A percentile compares a stretch with the other conserved stretches of the same genome.
Evolutionary conservation across 2,888 invertebrate genomes (phyloP).

Genomic region (Cinara cedri): DNA sequence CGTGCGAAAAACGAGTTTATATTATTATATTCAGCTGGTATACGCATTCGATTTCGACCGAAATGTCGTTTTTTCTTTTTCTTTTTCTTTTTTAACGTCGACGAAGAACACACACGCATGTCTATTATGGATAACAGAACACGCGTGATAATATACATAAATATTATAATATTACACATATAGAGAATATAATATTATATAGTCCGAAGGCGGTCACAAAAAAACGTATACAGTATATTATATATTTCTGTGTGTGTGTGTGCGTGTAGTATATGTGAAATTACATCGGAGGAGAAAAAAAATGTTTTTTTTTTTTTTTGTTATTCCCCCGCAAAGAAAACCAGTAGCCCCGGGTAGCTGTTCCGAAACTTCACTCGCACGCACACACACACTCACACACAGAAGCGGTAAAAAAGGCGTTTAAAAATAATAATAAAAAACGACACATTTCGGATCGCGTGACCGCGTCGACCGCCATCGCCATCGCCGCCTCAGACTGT

Average conservation of each 20-base stretch:
- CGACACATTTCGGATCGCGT: slow-evolving; percentile 49
- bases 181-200: no score
- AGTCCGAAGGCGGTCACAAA: no score
- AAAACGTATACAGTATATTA: not conserved
- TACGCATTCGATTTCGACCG: no score
- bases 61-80: not conserved
- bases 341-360: slow-evolving; percentile 41
- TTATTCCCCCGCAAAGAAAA: not conserved
- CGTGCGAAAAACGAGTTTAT: no score
- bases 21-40: no score
- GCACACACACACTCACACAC: slow-evolving; percentile 6
- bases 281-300: not conserved
- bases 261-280: not conserved
- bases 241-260: not conserved
- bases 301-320: no score
- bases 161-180: no score
- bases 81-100: not conserved
- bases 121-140: no score
- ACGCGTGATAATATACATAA: no score
- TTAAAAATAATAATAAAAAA: slow-evolving; percentile 22
- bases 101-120: no score
- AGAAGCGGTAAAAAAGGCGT: slow-evolving; percentile 29
- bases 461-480: slow-evolving; percentile 8
- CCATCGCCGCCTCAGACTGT: not conserved
- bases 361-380: slow-evolving; percentile 6